Evolutionary conservation across 37 sponge, comb jelly and placozoan species (phyloP).

Genomic region (Diacarnus erythraeanus): DNA sequence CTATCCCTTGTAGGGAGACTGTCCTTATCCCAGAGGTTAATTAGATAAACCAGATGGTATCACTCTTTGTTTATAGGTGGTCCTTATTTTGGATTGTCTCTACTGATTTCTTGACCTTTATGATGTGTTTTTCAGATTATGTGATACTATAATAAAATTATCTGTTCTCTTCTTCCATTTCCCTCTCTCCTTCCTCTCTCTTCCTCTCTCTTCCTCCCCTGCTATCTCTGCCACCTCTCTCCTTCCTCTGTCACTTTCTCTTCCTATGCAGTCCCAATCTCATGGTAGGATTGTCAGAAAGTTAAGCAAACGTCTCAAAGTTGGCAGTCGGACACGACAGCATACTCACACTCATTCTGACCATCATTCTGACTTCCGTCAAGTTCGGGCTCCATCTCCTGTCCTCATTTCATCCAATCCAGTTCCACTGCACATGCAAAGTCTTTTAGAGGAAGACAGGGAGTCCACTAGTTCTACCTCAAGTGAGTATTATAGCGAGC

Average conservation of each 20-base stretch:
- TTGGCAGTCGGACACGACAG: slow-evolving; percentile 1
- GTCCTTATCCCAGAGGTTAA: no score
- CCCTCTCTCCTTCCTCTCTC: no score
- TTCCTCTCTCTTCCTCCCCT: no score
- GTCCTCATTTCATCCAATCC: slow-evolving; percentile 43
- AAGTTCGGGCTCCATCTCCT: slow-evolving; percentile 47
- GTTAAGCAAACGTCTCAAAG: slow-evolving; percentile 56
- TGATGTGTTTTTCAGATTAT: no score
- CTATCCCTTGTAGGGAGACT: no score
- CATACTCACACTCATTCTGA: not conserved
- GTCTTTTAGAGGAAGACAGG: slow-evolving; percentile 23
- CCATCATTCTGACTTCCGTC: not conserved
- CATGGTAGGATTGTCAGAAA: slow-evolving; percentile 65
- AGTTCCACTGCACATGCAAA: slow-evolving; percentile 16
- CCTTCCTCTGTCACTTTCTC: no score
- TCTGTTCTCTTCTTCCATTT: no score
- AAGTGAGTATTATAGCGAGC: slow-evolving; percentile 4
- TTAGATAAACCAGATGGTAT: no score
- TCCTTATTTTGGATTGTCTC: no score
- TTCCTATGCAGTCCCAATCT: slow-evolving; percentile 44
- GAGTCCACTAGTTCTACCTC: not conserved
- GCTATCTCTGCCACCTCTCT: not conserved
- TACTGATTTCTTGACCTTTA: no score
- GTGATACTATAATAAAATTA: no score
- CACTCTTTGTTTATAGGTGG: no score